These are phyloP conservation scores for Liasis olivaceus DNA, from an alignment of 2,797 vertebrate genomes.

Conservation along the genomic window DNA sequence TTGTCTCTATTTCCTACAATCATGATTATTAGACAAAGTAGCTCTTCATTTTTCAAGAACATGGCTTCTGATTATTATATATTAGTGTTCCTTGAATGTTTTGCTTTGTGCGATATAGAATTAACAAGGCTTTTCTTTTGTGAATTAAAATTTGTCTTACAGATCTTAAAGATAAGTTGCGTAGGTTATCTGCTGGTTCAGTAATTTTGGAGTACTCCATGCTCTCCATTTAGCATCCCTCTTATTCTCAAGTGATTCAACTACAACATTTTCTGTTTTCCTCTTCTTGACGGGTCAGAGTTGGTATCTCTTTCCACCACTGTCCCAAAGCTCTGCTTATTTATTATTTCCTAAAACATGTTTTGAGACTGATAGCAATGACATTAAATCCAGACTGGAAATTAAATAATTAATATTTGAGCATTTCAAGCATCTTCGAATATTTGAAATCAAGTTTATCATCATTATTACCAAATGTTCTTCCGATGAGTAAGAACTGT, in stretches of 20 bases:
- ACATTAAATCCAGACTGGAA: not conserved
- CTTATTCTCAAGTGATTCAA: not conserved
- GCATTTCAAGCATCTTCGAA: not conserved
- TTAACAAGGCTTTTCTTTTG: conserved; percentile 9
- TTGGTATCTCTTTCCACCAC: not conserved
- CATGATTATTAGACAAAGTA: not conserved
- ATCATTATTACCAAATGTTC: not conserved
- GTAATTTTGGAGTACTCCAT: not conserved
- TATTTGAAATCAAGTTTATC: not conserved
- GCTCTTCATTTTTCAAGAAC: not conserved
- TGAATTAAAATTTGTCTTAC: conserved; percentile 23
- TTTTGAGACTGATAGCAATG: not conserved
- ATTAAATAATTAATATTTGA: not conserved
- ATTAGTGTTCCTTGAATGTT: not conserved
- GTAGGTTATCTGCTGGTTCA: not conserved
- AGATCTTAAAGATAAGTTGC: not conserved
- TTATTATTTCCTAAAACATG: not conserved
- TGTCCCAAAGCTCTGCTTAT: not conserved
- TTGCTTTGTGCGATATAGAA: conserved; percentile 3
- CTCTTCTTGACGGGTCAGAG: not conserved
- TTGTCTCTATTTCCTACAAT: not conserved
- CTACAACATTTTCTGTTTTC: not conserved
- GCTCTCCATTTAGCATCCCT: not conserved
- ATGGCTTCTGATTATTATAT: not conserved
- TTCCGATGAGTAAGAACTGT: not conserved